Evolutionary conservation across 23 tunicate genomes (phyloP).

Genomic region (Aplidium turbinatum): DNA sequence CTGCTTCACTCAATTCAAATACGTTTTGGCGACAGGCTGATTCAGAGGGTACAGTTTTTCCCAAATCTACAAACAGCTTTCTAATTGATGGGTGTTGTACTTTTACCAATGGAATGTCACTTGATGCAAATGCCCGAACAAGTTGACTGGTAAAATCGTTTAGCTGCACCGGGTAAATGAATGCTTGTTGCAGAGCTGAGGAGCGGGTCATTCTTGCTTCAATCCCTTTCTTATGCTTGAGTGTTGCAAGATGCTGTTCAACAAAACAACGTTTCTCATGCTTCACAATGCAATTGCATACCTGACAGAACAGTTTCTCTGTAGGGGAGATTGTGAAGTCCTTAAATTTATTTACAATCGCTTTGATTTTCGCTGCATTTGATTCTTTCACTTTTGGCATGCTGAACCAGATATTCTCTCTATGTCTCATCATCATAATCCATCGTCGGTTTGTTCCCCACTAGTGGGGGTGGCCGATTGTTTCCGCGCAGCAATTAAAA

Average conservation of each 20-base stretch:
- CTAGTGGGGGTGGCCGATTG: too few species aligned
- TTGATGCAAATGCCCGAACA: conserved; percentile 38
- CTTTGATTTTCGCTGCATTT: conserved; percentile 12
- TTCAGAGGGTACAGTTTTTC: conserved; percentile 28
- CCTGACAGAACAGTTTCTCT: conserved; percentile 15
- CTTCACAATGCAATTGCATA: conserved; percentile 29
- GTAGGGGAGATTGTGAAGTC: conserved; percentile 20
- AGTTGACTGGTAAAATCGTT: conserved; percentile 24
- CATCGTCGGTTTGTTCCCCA: too few species aligned
- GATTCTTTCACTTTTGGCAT: conserved; percentile 40
- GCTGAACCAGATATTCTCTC: too few species aligned
- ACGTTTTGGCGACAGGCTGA: conserved; percentile 12
- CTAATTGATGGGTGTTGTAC: conserved; percentile 15
- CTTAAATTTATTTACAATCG: conserved; percentile 13
- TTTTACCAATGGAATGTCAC: conserved; percentile 34
- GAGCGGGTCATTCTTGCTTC: neutral
- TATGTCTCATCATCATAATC: too few species aligned
- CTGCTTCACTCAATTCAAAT: conserved; percentile 14
- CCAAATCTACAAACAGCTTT: conserved; percentile 34
- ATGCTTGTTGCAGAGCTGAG: conserved; percentile 19
- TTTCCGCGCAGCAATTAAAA: too few species aligned
- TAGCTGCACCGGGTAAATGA: neutral
- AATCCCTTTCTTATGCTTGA: conserved; percentile 37
- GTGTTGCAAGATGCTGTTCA: conserved; percentile 29
- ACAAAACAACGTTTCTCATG: conserved; percentile 37